phyloP scores from a whole-genome alignment of 2,113 vertebrate species.

The Lates calcarifer region DNA sequence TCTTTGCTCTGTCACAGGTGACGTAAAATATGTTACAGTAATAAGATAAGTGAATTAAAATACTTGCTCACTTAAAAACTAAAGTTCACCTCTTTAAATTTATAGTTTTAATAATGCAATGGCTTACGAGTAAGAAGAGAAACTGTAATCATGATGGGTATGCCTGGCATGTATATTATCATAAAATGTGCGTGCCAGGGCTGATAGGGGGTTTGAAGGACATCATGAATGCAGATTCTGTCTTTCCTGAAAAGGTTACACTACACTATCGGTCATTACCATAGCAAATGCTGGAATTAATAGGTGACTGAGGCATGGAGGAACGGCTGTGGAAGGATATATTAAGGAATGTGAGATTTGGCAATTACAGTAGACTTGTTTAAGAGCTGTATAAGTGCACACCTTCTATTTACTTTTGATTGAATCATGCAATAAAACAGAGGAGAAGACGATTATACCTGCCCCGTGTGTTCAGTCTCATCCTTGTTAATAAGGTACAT shows the following conservation, averaged over 20 bases:
- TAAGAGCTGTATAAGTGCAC: conserved; percentile 12
- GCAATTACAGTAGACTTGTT: conserved; percentile 12
- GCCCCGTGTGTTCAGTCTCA: conserved; percentile 85
- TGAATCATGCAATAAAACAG: conserved; percentile 29
- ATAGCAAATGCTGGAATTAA: conserved; percentile 49
- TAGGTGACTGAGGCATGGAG: conserved; percentile 42
- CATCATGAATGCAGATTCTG: conserved; percentile 48
- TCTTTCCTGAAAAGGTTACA: conserved; percentile 67
- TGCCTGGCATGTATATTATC: conserved; percentile 41
- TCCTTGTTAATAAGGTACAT: conserved; percentile 87
- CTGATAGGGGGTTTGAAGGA: conserved; percentile 52
- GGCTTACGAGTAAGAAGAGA: neutral
- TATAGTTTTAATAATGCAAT: neutral
- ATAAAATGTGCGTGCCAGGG: conserved; percentile 40
- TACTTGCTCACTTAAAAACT: neutral
- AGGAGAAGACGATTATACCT: conserved; percentile 73
- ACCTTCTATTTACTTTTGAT: conserved; percentile 5
- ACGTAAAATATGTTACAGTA: neutral
- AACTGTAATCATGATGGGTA: conserved; percentile 27
- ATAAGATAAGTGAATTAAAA: conserved; percentile 14
- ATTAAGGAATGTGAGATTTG: conserved; percentile 27
- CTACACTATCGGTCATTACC: conserved; percentile 36
- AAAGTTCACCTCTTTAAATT: neutral
- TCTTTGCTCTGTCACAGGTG: neutral
- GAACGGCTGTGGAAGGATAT: neutral